phyloP scores from a whole-genome alignment of 2,113 vertebrate genomes.

The Pedetes capensis region DNA sequence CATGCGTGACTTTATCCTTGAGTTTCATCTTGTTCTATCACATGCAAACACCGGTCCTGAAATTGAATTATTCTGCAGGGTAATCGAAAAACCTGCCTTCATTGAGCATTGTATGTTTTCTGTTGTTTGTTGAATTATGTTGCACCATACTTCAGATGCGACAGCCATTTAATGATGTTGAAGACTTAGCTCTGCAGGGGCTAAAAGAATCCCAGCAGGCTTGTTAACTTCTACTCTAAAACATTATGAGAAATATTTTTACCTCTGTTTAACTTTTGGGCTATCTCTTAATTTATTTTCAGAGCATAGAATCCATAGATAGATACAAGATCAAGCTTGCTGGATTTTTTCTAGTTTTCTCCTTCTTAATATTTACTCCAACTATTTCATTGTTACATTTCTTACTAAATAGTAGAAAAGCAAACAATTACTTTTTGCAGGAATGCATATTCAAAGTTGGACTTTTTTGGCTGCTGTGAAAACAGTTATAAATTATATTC shows the following conservation, averaged over 20 bases:
- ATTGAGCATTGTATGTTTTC: constrained; percentile 76
- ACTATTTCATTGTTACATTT: constrained; percentile 5
- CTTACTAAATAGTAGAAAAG: constrained; percentile 14
- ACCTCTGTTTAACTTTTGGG: constrained; percentile 76
- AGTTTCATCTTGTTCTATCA: constrained; percentile 58
- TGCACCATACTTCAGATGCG: constrained; percentile 78
- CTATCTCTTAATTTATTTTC: constrained; percentile 84
- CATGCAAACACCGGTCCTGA: constrained; percentile 80
- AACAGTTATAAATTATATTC: neutral
- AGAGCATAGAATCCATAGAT: constrained; percentile 73
- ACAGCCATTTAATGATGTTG: constrained; percentile 86
- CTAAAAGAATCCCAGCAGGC: constrained; percentile 87
- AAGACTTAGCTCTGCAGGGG: constrained; percentile 85
- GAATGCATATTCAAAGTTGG: neutral
- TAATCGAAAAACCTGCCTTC: constrained; percentile 71
- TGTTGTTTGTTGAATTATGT: constrained; percentile 81
- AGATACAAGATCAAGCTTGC: constrained; percentile 68
- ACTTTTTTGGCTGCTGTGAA: neutral
- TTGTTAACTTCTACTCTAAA: constrained; percentile 86
- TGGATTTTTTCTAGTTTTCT: constrained; percentile 59
- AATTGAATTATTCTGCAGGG: constrained; percentile 73
- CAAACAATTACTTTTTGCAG: constrained; percentile 2
- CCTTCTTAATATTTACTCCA: constrained; percentile 54
- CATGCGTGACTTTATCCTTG: constrained; percentile 12
- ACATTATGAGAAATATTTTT: constrained; percentile 84